Base-by-base conservation (phyloP, 35 echinoderm and acorn worm species). In the Diadema setosum region DNA sequence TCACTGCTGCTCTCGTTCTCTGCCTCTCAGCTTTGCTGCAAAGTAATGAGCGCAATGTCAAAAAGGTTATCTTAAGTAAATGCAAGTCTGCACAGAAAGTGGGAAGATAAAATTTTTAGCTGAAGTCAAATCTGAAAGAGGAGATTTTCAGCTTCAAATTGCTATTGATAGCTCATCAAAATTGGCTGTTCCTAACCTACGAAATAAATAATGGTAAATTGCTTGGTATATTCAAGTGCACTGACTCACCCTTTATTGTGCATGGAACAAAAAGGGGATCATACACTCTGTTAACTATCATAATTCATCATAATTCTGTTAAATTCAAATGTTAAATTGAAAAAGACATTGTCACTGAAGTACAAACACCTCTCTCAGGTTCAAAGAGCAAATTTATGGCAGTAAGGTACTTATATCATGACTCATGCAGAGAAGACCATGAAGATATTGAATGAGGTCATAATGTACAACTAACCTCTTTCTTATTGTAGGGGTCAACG, bases 1-100 rank as follows among this genome's bases (percentile, higher is more conserved):
- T 91, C 6, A 91, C 64, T 30, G 90, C 90, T 49, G 67, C 90
- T 61, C 83, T 57, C 18, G 76, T 91, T 34, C 90, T 85, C 49
- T 91, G 45, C 43, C 46, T 20, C 36, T 91, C 90, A 39, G 48
- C 17, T 75, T 39, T 45, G 23, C 90, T 91, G 45, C 29, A 76
- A 67, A 14, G 7, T 42, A 12, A 37, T 20, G 61, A 63, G 52
- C 41, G 31, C 17, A 58, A 3, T 45, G 21, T 5, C 27, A 26
- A 44, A 73, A 23, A 25, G 3, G 41, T 7, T 33, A 42, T 26
- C 30, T 4, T 15, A 55, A 16, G 49, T 16, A 55, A 55, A 55
- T 12, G 21, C 49, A 63, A n/a, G 31, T 63, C 31, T 30, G 5
- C 31, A 23, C 6, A 63, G 6, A 60, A 15, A 15, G n/a, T 24